These are phyloP conservation scores for Saguinus imperator DNA, from an alignment of 2,113 vertebrate genomes.

Conservation along the genomic window DNA sequence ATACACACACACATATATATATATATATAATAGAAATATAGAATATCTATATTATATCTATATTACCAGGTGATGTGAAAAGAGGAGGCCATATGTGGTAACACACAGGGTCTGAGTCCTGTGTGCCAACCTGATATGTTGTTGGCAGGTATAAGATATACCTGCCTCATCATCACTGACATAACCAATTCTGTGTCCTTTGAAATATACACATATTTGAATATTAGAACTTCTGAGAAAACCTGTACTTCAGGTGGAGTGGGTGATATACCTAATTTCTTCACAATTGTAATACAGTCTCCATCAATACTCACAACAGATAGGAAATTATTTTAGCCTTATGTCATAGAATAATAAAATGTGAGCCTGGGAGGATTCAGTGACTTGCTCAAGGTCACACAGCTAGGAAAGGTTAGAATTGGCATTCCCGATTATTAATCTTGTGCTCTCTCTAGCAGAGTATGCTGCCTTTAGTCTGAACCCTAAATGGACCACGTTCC, in stretches of 20 bases:
- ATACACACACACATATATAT: not conserved
- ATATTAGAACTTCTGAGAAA: slow-evolving; percentile 16
- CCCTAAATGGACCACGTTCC: not conserved
- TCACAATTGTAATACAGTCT: not conserved
- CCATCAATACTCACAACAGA: not conserved
- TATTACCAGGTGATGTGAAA: no score
- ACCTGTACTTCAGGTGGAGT: not conserved
- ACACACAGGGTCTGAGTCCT: no score
- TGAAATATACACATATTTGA: not conserved
- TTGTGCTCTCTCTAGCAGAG: not conserved
- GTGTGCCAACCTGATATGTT: not conserved
- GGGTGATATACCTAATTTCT: not conserved
- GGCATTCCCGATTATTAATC: not conserved
- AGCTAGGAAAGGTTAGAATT: not conserved
- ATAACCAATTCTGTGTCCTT: not conserved
- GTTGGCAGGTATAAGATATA: not conserved
- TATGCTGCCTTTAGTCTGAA: not conserved
- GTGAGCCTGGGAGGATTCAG: not conserved
- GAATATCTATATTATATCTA: no score
- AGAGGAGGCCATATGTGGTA: no score
- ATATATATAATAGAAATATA: no score
- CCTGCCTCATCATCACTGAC: not conserved
- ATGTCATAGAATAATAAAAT: not conserved
- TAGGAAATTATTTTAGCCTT: not conserved
- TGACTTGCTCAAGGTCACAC: not conserved